Evolutionary conservation across 2,113 vertebrate genomes (phyloP).

Genomic region (Chloroceryle aenea): DNA sequence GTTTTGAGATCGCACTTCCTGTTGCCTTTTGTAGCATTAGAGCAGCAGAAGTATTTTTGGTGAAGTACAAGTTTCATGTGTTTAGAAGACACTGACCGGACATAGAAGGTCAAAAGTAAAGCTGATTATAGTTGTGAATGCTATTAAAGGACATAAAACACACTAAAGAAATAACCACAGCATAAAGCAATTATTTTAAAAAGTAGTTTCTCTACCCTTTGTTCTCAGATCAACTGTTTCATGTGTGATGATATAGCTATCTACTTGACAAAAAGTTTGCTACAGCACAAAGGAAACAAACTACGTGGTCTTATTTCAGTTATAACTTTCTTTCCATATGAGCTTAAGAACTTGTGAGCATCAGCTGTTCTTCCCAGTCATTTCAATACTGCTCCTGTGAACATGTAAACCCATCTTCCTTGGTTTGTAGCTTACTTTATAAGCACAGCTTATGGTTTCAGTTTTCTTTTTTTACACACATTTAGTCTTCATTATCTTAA

Average conservation of each 20-base stretch:
- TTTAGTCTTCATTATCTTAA: background rate
- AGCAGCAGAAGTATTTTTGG: background rate
- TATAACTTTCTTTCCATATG: background rate
- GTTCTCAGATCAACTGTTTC: background rate
- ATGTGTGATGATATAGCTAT: background rate
- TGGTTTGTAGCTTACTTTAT: background rate
- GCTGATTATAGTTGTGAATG: background rate
- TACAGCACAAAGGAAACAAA: background rate
- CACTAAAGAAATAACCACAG: background rate
- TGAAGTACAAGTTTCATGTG: background rate
- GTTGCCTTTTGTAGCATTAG: background rate
- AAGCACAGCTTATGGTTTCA: background rate
- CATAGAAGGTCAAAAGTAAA: background rate
- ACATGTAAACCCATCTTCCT: background rate
- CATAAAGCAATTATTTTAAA: no score
- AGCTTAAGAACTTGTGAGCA: background rate
- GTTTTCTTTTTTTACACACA: rapidly evolving
- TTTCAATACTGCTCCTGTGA: background rate
- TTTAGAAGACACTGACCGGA: background rate
- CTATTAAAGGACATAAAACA: background rate
- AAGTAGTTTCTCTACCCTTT: background rate
- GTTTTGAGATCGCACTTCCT: background rate
- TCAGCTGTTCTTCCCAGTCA: background rate
- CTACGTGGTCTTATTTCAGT: rapidly evolving
- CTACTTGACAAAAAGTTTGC: background rate